These are phyloP conservation scores for Ptilodon capucinus DNA, from an alignment of 2,888 invertebrate species.

Conservation along the genomic window DNA sequence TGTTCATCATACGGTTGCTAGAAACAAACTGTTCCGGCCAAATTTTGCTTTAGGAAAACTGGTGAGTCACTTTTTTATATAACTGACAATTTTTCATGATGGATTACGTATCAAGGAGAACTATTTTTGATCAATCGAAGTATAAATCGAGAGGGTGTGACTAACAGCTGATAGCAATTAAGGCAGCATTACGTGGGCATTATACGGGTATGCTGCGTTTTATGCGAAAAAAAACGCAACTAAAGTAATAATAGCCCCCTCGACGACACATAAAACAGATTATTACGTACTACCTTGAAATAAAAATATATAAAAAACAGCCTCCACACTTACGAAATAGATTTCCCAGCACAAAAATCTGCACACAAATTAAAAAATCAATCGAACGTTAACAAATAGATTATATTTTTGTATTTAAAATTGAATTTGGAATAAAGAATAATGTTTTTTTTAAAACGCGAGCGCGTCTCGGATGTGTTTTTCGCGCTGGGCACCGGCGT, in stretches of 20 bases:
- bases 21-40: constrained; percentile 49
- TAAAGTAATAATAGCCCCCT: constrained; percentile 32
- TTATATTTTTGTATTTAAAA: constrained; percentile 20
- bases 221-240: constrained; percentile 20
- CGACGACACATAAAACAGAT: constrained; percentile 49
- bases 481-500: constrained; percentile 78
- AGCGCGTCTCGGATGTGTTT: constrained; percentile 70
- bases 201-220: constrained; percentile 10
- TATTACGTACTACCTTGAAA: constrained; percentile 34
- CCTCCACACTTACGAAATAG: constrained; percentile 65
- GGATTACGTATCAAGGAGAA: background rate
- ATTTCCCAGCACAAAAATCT: constrained; percentile 63
- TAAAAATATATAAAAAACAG: constrained; percentile 36
- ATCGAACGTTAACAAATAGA: constrained; percentile 23
- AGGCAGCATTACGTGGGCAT: constrained; percentile 13
- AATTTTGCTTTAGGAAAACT: constrained; percentile 54
- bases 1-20: constrained; percentile 60
- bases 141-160: constrained; percentile 33
- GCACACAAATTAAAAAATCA: constrained; percentile 48
- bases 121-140: background rate
- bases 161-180: constrained; percentile 65
- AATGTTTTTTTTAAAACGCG: constrained; percentile 61
- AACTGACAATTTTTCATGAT: background rate
- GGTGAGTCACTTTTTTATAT: constrained; percentile 47
- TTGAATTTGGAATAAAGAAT: constrained; percentile 51